A percentile compares a stretch with the other conserved stretches of the same genome.
phyloP scores from a whole-genome alignment of 2,888 invertebrate species.

The Pristionchus japonicus region DNA sequence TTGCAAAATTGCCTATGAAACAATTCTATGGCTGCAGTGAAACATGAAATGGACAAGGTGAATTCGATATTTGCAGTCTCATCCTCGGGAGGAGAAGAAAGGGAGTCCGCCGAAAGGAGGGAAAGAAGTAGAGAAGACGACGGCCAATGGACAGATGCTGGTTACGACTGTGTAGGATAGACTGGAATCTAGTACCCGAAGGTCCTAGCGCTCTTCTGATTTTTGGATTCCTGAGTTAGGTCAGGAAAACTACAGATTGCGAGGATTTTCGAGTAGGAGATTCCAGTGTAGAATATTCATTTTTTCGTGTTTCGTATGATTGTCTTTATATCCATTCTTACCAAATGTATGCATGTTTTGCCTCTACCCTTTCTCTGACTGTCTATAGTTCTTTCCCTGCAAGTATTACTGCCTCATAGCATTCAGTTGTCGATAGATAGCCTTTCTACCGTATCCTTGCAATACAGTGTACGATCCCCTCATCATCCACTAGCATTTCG shows the following conservation, averaged over 20 bases:
- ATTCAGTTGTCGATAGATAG: neutral
- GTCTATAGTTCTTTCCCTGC: neutral
- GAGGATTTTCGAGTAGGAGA: no score
- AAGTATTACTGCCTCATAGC: neutral
- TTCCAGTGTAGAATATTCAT: no score
- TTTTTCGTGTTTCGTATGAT: neutral
- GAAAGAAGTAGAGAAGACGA: neutral
- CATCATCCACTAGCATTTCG: conserved; percentile 25
- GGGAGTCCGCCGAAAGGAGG: neutral
- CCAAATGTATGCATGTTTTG: neutral
- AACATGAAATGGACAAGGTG: neutral
- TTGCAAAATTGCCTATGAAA: neutral
- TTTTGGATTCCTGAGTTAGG: no score
- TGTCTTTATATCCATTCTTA: neutral
- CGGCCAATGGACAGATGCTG: neutral
- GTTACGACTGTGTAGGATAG: conserved; percentile 18
- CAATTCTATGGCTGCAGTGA: neutral
- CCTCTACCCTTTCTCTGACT: neutral
- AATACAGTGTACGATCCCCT: conserved; percentile 25
- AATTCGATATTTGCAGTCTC: neutral
- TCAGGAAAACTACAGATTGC: no score
- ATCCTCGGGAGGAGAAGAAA: neutral
- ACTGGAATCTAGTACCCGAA: no score
- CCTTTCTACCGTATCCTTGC: neutral
- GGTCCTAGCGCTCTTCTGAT: no score